These are phyloP conservation scores for Altica lythri DNA, from an alignment of 2,888 invertebrate genomes.

Conservation along the genomic window DNA sequence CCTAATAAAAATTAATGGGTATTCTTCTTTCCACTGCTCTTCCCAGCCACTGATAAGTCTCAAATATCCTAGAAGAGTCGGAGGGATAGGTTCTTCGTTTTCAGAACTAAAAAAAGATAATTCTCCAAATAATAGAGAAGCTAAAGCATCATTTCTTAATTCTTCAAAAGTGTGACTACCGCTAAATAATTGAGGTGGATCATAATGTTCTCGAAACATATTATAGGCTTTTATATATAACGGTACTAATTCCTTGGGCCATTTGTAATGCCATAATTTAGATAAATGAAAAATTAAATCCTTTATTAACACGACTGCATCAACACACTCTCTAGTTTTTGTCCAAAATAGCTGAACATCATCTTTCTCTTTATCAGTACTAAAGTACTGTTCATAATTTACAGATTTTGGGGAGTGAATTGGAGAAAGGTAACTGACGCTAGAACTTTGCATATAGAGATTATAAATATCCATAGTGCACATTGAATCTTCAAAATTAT, in stretches of 20 bases:
- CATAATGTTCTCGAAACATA: slow-evolving; percentile 59
- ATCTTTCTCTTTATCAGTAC: slow-evolving; percentile 65
- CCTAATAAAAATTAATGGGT: slow-evolving; percentile 57
- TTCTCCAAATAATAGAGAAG: slow-evolving; percentile 62
- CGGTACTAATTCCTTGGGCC: slow-evolving; percentile 66
- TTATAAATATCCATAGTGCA: slow-evolving; percentile 68
- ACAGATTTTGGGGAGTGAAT: slow-evolving; percentile 48
- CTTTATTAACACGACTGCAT: slow-evolving; percentile 65
- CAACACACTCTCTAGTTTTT: slow-evolving; percentile 61
- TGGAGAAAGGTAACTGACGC: slow-evolving; percentile 46
- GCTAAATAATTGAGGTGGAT: slow-evolving; percentile 58
- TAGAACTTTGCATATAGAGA: slow-evolving; percentile 60
- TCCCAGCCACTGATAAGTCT: slow-evolving; percentile 58
- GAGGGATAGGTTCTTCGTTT: slow-evolving; percentile 48
- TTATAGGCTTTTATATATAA: slow-evolving; percentile 55
- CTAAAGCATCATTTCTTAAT: slow-evolving; percentile 58
- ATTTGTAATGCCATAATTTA: slow-evolving; percentile 66
- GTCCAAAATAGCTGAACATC: slow-evolving; percentile 69
- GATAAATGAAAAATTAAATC: slow-evolving; percentile 65
- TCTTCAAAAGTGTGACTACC: slow-evolving; percentile 53
- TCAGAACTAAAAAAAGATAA: slow-evolving; percentile 52
- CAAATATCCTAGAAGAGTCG: slow-evolving; percentile 58
- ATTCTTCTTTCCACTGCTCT: slow-evolving; percentile 57
- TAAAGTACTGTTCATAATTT: slow-evolving; percentile 64
- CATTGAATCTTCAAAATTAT: slow-evolving; percentile 61